Evolutionary conservation across 2,888 invertebrate species (phyloP).

Genomic region (Lepidocyrtinus sp.): DNA sequence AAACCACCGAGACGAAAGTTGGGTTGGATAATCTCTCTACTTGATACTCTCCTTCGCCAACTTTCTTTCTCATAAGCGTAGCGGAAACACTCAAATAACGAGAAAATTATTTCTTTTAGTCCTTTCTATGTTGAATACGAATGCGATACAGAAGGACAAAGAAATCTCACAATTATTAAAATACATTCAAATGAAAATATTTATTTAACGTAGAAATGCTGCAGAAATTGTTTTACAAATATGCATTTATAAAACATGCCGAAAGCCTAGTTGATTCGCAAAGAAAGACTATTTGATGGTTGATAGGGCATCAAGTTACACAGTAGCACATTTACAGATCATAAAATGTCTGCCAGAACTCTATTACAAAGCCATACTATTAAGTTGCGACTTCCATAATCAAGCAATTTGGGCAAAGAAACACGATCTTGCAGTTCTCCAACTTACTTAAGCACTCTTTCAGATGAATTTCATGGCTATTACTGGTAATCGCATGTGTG

Average conservation of each 20-base stretch:
- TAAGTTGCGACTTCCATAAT: conserved; percentile 7
- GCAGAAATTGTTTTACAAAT: not conserved
- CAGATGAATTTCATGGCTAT: conserved; percentile 40
- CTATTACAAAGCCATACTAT: conserved; percentile 37
- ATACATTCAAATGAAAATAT: no score
- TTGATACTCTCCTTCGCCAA: not conserved
- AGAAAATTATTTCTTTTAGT: no score
- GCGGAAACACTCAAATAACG: no score
- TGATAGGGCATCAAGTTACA: not conserved
- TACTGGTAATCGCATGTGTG: conserved; percentile 33
- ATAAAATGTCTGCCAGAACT: conserved; percentile 33
- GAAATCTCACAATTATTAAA: not conserved
- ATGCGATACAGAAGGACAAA: no score
- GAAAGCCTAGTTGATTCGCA: not conserved
- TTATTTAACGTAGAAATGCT: no score
- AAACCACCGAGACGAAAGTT: not conserved
- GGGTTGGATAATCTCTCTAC: not conserved
- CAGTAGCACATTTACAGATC: conserved; percentile 38
- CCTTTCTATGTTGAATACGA: no score
- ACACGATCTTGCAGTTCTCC: conserved; percentile 24
- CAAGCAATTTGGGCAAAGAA: conserved; percentile 9
- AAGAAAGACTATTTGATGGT: not conserved
- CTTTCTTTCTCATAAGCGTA: no score
- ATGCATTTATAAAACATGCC: not conserved
- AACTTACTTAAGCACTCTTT: not conserved